Conservation (phyloP, 2,888 invertebrate genomes). For the Boloria euphrosyne region DNA sequence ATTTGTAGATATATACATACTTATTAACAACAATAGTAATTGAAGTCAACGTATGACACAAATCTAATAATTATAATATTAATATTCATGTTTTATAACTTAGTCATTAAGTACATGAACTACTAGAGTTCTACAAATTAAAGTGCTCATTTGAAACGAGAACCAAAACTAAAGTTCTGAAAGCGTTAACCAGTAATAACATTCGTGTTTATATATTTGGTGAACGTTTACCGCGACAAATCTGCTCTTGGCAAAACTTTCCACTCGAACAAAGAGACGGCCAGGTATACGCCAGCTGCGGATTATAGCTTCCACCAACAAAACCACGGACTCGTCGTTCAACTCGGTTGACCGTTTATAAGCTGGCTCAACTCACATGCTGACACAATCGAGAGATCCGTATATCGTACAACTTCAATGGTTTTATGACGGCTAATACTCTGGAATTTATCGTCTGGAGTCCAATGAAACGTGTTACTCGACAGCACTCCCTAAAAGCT, state of each 20-base stretch:
- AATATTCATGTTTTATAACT: slow-evolving; percentile 5
- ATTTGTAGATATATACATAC: no score
- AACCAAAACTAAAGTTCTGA: slow-evolving; percentile 35
- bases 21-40: no score
- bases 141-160: slow-evolving; percentile 32
- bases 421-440: slow-evolving; percentile 69
- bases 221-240: slow-evolving; percentile 55
- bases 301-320: slow-evolving; percentile 59
- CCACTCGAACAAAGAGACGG: slow-evolving; percentile 71
- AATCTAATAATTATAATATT: no score
- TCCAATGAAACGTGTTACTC: slow-evolving; percentile 44
- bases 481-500: slow-evolving; percentile 40
- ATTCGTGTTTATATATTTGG: slow-evolving; percentile 46
- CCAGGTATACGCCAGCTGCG: slow-evolving; percentile 75
- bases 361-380: slow-evolving; percentile 47
- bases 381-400: slow-evolving; percentile 50
- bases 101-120: background rate
- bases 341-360: slow-evolving; percentile 41
- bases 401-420: slow-evolving; percentile 65
- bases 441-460: slow-evolving; percentile 57
- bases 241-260: slow-evolving; percentile 64
- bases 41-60: no score
- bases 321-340: slow-evolving; percentile 51
- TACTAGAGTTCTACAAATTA: slow-evolving; percentile 29
- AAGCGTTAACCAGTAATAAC: slow-evolving; percentile 44